Conservation (phyloP, 2,888 invertebrate species). For the Parnassius orleans region DNA sequence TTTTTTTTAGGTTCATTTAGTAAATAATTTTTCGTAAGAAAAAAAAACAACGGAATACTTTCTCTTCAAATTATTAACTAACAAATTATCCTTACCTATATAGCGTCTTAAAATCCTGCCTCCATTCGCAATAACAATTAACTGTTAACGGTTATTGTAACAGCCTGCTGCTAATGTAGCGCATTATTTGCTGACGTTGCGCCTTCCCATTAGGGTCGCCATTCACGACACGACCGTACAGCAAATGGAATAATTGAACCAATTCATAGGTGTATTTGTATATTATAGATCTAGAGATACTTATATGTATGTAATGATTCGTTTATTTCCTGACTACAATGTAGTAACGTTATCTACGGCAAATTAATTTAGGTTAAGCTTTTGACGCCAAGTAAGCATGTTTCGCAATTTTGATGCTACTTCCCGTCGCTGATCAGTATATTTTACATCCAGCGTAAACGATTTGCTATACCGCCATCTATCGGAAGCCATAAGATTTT, state of each 20-base stretch:
- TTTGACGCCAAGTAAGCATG: too few species aligned
- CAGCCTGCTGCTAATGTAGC: conserved; percentile 62
- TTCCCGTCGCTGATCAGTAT: too few species aligned
- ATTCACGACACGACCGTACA: conserved; percentile 27
- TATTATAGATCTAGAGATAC: background rate
- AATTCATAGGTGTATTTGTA: conserved; percentile 21
- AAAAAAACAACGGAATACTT: too few species aligned
- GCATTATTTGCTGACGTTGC: conserved; percentile 45
- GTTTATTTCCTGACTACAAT: background rate
- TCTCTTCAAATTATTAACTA: background rate
- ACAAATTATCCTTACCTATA: conserved; percentile 27
- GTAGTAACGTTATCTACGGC: background rate
- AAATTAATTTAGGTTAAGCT: too few species aligned
- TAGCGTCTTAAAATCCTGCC: conserved; percentile 37
- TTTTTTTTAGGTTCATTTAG: too few species aligned
- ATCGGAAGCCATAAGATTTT: too few species aligned
- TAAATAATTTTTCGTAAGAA: too few species aligned
- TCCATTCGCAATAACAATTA: conserved; percentile 66
- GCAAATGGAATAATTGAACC: conserved; percentile 30
- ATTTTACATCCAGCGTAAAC: too few species aligned
- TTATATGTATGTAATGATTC: background rate
- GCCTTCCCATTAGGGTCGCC: conserved; percentile 36
- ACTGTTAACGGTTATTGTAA: conserved; percentile 64
- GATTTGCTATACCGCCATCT: too few species aligned
- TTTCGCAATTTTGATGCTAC: too few species aligned